phyloP scores from a whole-genome alignment of 2,113 vertebrate species.

The Aplodontia rufa region DNA sequence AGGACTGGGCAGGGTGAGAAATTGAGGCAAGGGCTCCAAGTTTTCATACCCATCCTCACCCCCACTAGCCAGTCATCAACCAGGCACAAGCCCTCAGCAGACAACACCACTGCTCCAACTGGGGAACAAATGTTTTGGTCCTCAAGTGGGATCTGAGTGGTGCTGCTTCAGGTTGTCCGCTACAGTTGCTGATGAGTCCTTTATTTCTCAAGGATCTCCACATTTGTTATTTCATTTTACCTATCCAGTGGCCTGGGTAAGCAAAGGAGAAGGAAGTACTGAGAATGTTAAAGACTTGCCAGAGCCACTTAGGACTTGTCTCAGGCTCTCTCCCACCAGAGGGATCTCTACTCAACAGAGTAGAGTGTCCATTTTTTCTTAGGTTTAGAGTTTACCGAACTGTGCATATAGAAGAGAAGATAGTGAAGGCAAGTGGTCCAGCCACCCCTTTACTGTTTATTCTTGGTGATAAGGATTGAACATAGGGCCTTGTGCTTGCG shows the following conservation, averaged over 20 bases:
- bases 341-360: background rate
- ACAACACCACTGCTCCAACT: background rate
- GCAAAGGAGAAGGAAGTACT: background rate
- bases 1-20: background rate
- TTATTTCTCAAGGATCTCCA: background rate
- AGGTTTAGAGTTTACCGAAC: background rate
- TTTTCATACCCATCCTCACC: background rate
- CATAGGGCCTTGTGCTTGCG: background rate
- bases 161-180: background rate
- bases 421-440: background rate
- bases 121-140: background rate
- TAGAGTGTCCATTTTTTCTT: background rate
- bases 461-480: background rate
- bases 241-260: background rate
- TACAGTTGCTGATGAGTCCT: background rate
- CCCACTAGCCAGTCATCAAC: background rate
- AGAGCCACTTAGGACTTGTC: background rate
- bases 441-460: background rate
- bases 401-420: background rate
- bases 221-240: conserved; percentile 3
- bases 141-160: background rate
- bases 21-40: background rate
- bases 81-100: background rate
- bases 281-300: background rate
- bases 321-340: background rate